Base-by-base conservation (phyloP, 1,140 invertebrate genomes). In the Ptiloglossa arizonensis region DNA sequence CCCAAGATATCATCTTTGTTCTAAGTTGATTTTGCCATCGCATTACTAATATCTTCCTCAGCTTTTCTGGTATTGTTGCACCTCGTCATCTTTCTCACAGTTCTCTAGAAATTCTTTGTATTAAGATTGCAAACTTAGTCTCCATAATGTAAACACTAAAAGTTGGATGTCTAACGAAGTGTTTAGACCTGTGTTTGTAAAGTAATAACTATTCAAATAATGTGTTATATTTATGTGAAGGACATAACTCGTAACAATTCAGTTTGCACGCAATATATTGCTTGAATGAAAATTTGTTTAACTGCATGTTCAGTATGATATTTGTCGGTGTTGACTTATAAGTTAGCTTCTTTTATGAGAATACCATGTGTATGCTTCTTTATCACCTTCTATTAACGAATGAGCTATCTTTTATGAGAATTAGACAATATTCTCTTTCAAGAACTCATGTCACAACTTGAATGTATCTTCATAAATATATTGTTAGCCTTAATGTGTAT, bases 1-100 rank as follows among this genome's bases (percentile, higher is more conserved):
- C 44, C 44, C 67, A 62, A 71, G 41, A 69, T 46, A 54, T 62
- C 67, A 52, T 77, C 73, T 71, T 54, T 48, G 15, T 71, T 62
- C 67, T 44, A 35, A 29, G 17, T 38, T 19, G 29, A 38, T 24
- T 46, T 15, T 70, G 15, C 35, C 54, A 48, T 70, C 22, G 29
- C 54, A 41, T 13, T 9, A 22, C 32, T 62, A 44, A 59, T 9
- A 57, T 50, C 57, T 2, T 57, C 67, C 60, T 52, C 22, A 71
- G 74, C 46, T 62, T 77, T 24, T 44, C 24, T 38, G 22, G 4
- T 73, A 27, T 24, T 11, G 5, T 3, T 17, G 8, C 8, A 27
- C 54, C 22, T 48, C 1, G 15, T 3, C 19, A 17, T 22, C 11
- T 46, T 13, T 15, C 17, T 44, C 15, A 70, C 19, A 29, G 6